Evolutionary conservation across 2,797 vertebrate genomes (phyloP).

Genomic region (Pseudomugil gertrudae): DNA sequence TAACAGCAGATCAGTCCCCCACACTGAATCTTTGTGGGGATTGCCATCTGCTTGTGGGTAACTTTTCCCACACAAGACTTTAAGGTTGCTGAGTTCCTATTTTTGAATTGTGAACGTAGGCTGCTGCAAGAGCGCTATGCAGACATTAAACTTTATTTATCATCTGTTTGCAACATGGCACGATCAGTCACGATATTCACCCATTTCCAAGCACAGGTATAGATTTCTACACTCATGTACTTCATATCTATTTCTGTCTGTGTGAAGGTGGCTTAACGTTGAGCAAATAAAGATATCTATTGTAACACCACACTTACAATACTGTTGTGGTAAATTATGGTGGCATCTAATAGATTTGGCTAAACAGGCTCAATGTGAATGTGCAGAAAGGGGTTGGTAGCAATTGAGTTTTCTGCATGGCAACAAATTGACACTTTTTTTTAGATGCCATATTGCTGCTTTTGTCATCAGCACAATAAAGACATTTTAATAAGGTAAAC

Average conservation of each 20-base stretch:
- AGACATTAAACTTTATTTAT: neutral
- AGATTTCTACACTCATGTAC: neutral
- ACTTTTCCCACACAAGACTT: slow-evolving; percentile 4
- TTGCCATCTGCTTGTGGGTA: slow-evolving; percentile 15
- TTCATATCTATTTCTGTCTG: neutral
- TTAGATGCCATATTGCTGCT: neutral
- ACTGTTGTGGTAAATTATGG: neutral
- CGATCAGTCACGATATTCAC: neutral
- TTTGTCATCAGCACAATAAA: neutral
- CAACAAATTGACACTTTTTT: neutral
- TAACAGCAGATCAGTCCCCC: neutral
- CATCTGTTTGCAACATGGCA: neutral
- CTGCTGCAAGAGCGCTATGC: neutral
- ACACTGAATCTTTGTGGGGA: slow-evolving; percentile 21
- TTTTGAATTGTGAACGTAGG: neutral
- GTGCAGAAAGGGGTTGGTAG: neutral
- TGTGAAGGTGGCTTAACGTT: neutral
- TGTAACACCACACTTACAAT: neutral
- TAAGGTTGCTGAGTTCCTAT: neutral
- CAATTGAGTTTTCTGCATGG: neutral
- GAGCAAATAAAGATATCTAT: neutral
- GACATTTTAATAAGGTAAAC: neutral
- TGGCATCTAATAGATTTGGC: neutral
- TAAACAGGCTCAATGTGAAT: neutral
- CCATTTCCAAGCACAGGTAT: neutral